Percentiles rank a stretch among this genome's conserved stretches.
Evolutionary conservation across 2,113 vertebrate genomes (phyloP).

Genomic region (Pedionomus torquatus): DNA sequence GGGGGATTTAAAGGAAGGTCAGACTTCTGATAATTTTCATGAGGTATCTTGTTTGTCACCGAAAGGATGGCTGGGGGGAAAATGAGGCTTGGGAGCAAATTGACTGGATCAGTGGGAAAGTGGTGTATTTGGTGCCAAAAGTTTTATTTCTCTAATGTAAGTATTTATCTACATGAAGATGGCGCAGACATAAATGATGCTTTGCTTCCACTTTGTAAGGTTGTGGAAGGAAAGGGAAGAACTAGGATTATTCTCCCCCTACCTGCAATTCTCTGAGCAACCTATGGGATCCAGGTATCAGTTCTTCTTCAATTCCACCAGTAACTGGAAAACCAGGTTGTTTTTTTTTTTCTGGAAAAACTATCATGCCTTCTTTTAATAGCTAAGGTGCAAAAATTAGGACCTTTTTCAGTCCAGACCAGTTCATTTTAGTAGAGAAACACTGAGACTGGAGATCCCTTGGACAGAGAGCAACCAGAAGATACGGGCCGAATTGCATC

Average conservation of each 20-base stretch:
- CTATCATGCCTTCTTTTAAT: neutral
- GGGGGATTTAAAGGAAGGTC: neutral
- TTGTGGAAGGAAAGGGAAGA: neutral
- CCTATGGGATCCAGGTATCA: neutral
- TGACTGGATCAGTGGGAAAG: neutral
- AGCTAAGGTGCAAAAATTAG: neutral
- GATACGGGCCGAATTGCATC: neutral
- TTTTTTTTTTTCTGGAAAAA: neutral
- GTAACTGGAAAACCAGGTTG: neutral
- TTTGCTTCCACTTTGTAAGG: neutral
- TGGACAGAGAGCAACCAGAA: neutral
- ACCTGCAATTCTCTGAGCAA: neutral
- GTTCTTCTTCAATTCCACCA: neutral
- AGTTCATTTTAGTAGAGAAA: neutral
- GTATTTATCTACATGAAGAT: neutral
- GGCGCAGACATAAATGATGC: neutral
- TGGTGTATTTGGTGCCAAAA: neutral
- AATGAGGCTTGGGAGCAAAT: neutral
- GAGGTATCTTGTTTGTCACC: neutral
- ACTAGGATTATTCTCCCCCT: neutral
- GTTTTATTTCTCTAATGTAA: neutral
- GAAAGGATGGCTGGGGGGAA: neutral
- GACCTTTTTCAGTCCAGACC: neutral
- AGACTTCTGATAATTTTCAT: neutral
- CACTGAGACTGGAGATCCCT: neutral